Base-by-base conservation (phyloP, 1,140 invertebrate genomes). In the Ceratoteleas bidentatus region DNA sequence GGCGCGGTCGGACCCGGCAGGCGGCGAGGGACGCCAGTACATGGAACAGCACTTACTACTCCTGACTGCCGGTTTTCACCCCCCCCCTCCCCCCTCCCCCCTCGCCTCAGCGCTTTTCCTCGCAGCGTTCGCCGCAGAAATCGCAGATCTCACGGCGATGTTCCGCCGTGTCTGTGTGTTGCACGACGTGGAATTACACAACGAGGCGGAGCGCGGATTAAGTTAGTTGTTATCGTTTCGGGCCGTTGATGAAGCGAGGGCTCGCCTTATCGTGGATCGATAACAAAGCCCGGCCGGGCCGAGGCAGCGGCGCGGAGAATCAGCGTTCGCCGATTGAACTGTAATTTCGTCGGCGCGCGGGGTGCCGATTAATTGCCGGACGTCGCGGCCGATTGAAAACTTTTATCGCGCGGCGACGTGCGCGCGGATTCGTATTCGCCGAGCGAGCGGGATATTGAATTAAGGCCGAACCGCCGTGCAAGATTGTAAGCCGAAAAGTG, bases 41-140 rank as follows among this genome's bases (percentile, higher is more conserved):
- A 90, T 87, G 89, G 85, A 90, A 90, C 85, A 85, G 89, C 89
- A 89, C 89, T 90, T 90, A 90, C 84, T 88, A 84, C 84, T 8
- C 85, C 81, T 81, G 77, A 86, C 81, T 83, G 73, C 64, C 84
- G 81, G 78, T 81, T 85, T 85, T 85, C 86, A 74, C 86, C 87
- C 86, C 86, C 79, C 85, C 57, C 70, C 78, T 70, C 65, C 80
- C 49, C 68, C 75, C 3, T n/a, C 4, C 14, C 24, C 24, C 24
- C 4, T 6, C 40, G n/a, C 14, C 13, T 14, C 47, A 0, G 3
- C 47, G 6, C 49, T 16, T 11, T 15, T 52, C 66, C 64, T 47
- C 62, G 56, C 69, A 75, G 34, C 62, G 61, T 58, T 47, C 62
- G 56, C 69, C 79, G 34, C 62, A 66, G 52, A 82, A 79, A 69